Evolutionary conservation across 2,113 vertebrate genomes (phyloP).

Genomic region (Hemibates koningsi): DNA sequence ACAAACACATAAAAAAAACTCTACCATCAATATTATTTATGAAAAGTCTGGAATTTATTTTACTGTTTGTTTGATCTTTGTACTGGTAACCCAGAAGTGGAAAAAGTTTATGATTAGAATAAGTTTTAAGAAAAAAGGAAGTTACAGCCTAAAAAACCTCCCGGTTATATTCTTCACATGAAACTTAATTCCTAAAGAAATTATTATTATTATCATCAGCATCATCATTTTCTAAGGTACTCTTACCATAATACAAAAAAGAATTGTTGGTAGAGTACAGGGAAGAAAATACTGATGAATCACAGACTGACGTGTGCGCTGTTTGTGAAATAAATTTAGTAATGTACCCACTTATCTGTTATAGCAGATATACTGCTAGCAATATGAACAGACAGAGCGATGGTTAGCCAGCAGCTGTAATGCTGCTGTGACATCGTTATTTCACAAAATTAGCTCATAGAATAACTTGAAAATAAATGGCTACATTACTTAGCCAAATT

Average conservation of each 20-base stretch:
- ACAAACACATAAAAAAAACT: background rate
- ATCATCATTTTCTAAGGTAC: background rate
- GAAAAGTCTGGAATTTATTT: background rate
- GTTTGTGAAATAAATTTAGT: background rate
- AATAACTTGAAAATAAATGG: background rate
- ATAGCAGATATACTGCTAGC: fast-evolving
- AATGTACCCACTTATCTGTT: background rate
- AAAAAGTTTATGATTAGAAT: background rate
- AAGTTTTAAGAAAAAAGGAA: background rate
- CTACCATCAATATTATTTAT: background rate
- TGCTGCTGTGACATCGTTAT: fast-evolving
- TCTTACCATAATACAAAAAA: background rate
- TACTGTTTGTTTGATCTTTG: background rate
- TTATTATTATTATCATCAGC: fast-evolving
- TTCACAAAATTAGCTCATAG: background rate
- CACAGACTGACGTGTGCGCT: background rate
- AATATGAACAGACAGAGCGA: background rate
- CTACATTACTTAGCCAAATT: background rate
- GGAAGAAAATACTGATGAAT: background rate
- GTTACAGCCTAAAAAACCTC: background rate
- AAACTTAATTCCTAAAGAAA: background rate
- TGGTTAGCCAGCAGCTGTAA: background rate
- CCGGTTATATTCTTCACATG: fast-evolving
- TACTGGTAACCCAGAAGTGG: fast-evolving
- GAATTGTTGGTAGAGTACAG: background rate